Evolutionary conservation across 2,888 invertebrate species (phyloP), one percentile per base, ranked within the genome.

Genomic region (Dione vanillae): DNA sequence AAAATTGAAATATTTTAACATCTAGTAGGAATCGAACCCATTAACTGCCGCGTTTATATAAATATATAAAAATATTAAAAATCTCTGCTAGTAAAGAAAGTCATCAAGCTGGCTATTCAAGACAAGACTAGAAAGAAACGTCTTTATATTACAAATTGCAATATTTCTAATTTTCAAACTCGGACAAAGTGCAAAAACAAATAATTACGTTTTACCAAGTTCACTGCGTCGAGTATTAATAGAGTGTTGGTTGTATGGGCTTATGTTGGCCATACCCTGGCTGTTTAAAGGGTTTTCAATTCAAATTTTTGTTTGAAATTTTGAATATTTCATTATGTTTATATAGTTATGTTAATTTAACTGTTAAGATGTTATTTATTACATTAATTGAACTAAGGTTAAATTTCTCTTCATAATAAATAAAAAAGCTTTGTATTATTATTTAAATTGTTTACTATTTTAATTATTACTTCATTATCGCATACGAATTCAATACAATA

Each of bases 161-260:
- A 37, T 35, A 69, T 71, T 69, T 45, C 66, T 58, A 61, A 61
- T 69, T 69, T 64, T 64, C 52, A 72, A 73, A 73, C 65, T 73
- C 52, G 59, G 68, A 71, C 68, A 73, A 73, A 71, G 59, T 61
- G 52, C 45, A 70, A 72, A 68, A 70, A 72, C 52, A 77, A 80
- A 76, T 74, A 76, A 80, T 80, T 80, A 77, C 78, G 75, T 79
- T 78, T 80, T 76, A 77, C 77, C 77, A 71, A 79, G 73, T 78
- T 79, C 62, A 73, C 69, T 67, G 78, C 78, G 76, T 78, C 75
- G 78, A 73, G 73, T 81, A 82, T 79, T 80, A 79, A 78, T 77
- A 77, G 78, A 20, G 43, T 45, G 27, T 35, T 61, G 61, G 43
- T 12, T 56, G 6, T 10, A n/a, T 8, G 56, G 61, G 61, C 16